Evolutionary conservation across 2,113 vertebrate genomes (phyloP), one percentile per base, ranked within the genome.

Genomic region (Semicossyphus pulcher): DNA sequence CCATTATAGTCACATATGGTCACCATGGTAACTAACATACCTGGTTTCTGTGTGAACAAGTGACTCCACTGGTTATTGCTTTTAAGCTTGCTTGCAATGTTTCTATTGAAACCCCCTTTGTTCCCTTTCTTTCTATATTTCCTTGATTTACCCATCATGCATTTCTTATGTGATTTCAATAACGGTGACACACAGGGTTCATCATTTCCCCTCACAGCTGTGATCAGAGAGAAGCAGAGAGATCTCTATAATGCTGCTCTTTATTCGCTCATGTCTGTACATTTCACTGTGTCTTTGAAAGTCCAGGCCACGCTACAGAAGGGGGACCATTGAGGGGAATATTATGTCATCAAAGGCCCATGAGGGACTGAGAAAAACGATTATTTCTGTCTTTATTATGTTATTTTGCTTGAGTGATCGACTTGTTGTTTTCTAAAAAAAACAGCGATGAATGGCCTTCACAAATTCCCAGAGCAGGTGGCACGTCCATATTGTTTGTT

Each of bases 11-110:
- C 59, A 23, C 49, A 56, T 74, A 80, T 68, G 48, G 62, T 82
- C 62, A 20, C 85, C 65, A 82, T 82, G 83, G 80, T 77, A 83
- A 83, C 87, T 29, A 29, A 51, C 42, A 60, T 31, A 57, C 3
- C 52, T 1, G 26, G 68, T 74, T 25, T 69, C 21, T 62, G 15
- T 56, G 51, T 32, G 26, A 1, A 1, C 12, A 45, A n/a, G 49
- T 42, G 68, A 61, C 5, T 45, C 5, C 7, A 14, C 11, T 62
- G 7, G 23, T 66, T 47, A 66, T 60, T 20, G n/a, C 15, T 26
- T 10, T 25, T 31, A 51, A 47, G 47, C 41, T n/a, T 26, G 11
- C 6, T 21, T 5, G 21, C 20, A 26, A 0, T 48, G 3, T 37
- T 37, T 32, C 18, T 28, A 6, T 2, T 47, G 5, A 16, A n/a